These are phyloP conservation scores for Phytoseiulus persimilis DNA, from an alignment of 2,888 invertebrate species.

Conservation along the genomic window DNA sequence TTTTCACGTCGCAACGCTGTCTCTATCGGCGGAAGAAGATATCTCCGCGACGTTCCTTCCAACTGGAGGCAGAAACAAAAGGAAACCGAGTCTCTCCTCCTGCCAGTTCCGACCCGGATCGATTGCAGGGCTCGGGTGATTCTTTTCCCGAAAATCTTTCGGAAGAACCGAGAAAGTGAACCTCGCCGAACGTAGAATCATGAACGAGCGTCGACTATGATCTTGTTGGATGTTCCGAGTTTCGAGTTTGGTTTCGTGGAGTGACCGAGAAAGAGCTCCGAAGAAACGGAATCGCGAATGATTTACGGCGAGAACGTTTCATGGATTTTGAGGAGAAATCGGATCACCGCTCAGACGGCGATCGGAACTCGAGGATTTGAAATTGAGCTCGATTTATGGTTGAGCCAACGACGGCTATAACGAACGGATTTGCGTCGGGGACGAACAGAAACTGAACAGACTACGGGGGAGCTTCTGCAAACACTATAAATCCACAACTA, in stretches of 20 bases:
- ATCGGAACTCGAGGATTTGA: background rate
- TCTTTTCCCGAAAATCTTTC: no score
- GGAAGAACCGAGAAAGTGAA: no score
- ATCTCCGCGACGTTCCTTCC: background rate
- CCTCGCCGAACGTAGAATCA: no score
- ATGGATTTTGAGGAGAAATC: background rate
- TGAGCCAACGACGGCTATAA: background rate
- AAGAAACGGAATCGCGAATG: no score
- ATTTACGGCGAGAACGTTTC: background rate
- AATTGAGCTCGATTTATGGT: background rate
- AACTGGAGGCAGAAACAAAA: background rate
- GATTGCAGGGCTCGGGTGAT: no score
- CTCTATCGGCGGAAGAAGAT: background rate
- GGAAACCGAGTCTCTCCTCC: background rate
- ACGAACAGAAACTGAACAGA: background rate
- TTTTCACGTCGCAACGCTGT: background rate
- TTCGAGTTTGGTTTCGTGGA: no score
- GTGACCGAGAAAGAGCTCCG: no score
- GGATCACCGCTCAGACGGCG: background rate
- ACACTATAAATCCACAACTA: background rate
- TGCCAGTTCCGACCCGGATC: background rate
- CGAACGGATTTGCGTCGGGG: background rate
- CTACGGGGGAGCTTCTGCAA: background rate
- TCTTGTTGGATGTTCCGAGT: no score
- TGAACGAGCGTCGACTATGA: no score